These are phyloP conservation scores for Trichomalopsis sarcophagae DNA, from an alignment of 1,140 invertebrate species.

Conservation along the genomic window DNA sequence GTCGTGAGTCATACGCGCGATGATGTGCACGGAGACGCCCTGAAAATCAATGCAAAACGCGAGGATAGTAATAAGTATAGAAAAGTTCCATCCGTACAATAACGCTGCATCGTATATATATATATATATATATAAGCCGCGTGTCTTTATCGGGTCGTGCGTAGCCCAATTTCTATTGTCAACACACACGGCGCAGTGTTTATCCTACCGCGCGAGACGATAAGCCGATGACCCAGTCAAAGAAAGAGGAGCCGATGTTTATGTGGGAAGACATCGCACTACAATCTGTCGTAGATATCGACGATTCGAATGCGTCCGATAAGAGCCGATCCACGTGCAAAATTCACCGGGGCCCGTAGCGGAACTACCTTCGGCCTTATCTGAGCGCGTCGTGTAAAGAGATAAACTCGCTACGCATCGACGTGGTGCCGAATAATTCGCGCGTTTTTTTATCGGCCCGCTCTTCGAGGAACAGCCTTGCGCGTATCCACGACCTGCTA, in stretches of 20 bases:
- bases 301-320: not conserved
- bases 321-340: too few relatives aligned
- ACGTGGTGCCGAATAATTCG: not conserved
- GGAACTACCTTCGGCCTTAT: too few relatives aligned
- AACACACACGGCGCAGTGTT: not conserved
- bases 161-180: not conserved
- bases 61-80: too few relatives aligned
- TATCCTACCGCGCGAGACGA: not conserved
- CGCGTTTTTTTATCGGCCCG: not conserved
- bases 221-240: not conserved
- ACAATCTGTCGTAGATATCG: not conserved
- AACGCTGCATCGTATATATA: too few relatives aligned
- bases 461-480: too few relatives aligned
- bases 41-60: constrained; percentile 1
- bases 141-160: not conserved
- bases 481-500: too few relatives aligned
- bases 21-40: not conserved
- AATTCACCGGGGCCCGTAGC: too few relatives aligned
- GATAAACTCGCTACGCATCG: not conserved
- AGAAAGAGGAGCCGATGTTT: not conserved
- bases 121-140: too few relatives aligned
- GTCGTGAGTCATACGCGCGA: not conserved
- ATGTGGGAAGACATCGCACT: not conserved
- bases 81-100: not conserved
- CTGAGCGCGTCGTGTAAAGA: not conserved